A percentile compares a stretch with the other conserved stretches of the same genome.
Conservation (phyloP, 2,113 vertebrate genomes). For the Catharus minimus region DNA sequence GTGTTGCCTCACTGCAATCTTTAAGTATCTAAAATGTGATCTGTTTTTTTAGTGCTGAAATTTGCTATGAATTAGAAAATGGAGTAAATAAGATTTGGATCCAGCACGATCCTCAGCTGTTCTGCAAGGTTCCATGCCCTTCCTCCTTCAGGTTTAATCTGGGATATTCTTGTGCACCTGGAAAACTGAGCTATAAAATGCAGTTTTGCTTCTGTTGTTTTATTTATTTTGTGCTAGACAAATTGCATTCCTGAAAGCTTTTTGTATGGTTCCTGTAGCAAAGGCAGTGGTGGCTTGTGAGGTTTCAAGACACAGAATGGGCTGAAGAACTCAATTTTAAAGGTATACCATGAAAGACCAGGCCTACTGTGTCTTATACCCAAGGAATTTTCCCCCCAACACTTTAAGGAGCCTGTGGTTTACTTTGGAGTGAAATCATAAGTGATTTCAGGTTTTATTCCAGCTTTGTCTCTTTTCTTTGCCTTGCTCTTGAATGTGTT, state of each 20-base stretch:
- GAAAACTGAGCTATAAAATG: background rate
- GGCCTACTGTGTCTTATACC: background rate
- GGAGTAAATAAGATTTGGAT: background rate
- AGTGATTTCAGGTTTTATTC: background rate
- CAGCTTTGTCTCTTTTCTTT: background rate
- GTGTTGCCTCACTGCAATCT: background rate
- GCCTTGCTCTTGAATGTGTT: background rate
- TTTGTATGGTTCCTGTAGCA: background rate
- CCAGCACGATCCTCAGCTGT: background rate
- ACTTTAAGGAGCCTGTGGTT: background rate
- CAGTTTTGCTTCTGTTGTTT: background rate
- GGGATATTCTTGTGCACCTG: background rate
- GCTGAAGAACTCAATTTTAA: background rate
- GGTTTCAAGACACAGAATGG: background rate
- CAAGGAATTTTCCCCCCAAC: fast-evolving
- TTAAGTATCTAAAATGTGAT: background rate
- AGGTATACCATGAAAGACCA: background rate
- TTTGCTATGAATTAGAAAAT: background rate
- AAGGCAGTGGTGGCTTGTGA: background rate
- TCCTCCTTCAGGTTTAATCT: background rate
- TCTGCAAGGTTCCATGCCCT: background rate
- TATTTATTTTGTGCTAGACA: background rate
- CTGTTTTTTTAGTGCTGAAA: background rate
- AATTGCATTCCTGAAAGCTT: background rate
- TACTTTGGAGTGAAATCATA: background rate